Evolutionary conservation across 2,113 vertebrate species (phyloP).

Genomic region (Lates calcarifer): DNA sequence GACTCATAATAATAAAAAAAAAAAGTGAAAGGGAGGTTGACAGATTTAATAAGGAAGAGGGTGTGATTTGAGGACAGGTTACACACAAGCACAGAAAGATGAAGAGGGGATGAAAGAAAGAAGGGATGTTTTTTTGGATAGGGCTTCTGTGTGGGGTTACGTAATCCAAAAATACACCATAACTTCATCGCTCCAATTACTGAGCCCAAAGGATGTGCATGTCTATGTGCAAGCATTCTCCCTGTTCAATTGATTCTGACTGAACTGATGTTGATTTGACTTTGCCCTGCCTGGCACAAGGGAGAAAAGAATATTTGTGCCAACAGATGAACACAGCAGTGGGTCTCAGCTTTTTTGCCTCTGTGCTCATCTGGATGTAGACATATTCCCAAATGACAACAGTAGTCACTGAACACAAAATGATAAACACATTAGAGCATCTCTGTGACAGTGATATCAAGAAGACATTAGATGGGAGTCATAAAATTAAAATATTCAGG

Average conservation of each 20-base stretch:
- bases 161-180: conserved; percentile 35
- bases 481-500: conserved; percentile 23
- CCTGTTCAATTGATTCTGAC: conserved; percentile 18
- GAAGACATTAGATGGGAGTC: background rate
- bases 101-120: background rate
- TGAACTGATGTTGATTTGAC: conserved; percentile 22
- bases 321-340: conserved; percentile 21
- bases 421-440: conserved; percentile 10
- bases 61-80: conserved; percentile 29
- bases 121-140: background rate
- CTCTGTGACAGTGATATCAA: background rate
- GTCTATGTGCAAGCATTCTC: background rate
- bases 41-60: conserved; percentile 43
- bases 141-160: conserved; percentile 30
- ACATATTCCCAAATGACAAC: conserved; percentile 4
- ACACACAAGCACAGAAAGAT: background rate
- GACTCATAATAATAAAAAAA: conserved; percentile 14
- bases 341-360: conserved; percentile 13
- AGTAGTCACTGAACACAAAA: background rate
- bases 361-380: conserved; percentile 19
- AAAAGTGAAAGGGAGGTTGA: conserved; percentile 21
- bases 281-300: background rate
- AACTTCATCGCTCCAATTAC: conserved; percentile 32
- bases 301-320: conserved; percentile 2
- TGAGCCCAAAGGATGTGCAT: conserved; percentile 7